A percentile compares a stretch with the other conserved stretches of the same genome.
Evolutionary conservation across 1,140 invertebrate species (phyloP).

Genomic region (Drosophila eugracilis): DNA sequence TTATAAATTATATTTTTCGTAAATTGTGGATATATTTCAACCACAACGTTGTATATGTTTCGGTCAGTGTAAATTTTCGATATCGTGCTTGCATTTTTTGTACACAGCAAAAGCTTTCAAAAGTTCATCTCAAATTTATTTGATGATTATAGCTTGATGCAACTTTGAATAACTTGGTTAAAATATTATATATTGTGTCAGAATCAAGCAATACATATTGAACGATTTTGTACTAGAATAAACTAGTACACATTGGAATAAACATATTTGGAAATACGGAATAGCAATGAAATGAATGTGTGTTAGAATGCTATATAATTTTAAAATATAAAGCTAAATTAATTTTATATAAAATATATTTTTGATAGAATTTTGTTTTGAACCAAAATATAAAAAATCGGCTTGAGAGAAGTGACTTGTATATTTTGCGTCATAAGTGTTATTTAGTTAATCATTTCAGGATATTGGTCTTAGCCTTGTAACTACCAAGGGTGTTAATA

Average conservation of each 20-base stretch:
- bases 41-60: slow-evolving; percentile 31
- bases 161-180: slow-evolving; percentile 30
- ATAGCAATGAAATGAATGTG: too few species aligned
- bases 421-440: too few species aligned
- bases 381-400: too few species aligned
- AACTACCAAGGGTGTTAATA: too few species aligned
- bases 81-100: slow-evolving; percentile 39
- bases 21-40: slow-evolving; percentile 34
- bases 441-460: too few species aligned
- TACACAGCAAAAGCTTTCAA: slow-evolving; percentile 44
- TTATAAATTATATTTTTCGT: slow-evolving; percentile 28
- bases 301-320: too few species aligned
- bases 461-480: too few species aligned
- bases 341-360: too few species aligned
- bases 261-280: too few species aligned
- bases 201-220: not conserved
- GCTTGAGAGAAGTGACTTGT: too few species aligned
- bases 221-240: not conserved
- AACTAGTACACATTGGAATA: slow-evolving; percentile 4
- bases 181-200: not conserved
- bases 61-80: slow-evolving; percentile 43
- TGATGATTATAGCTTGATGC: slow-evolving; percentile 6
- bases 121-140: slow-evolving; percentile 44
- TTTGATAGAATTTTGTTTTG: too few species aligned
- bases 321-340: too few species aligned